Evolutionary conservation across 1,140 invertebrate species (phyloP).

Genomic region (Atta colombica): DNA sequence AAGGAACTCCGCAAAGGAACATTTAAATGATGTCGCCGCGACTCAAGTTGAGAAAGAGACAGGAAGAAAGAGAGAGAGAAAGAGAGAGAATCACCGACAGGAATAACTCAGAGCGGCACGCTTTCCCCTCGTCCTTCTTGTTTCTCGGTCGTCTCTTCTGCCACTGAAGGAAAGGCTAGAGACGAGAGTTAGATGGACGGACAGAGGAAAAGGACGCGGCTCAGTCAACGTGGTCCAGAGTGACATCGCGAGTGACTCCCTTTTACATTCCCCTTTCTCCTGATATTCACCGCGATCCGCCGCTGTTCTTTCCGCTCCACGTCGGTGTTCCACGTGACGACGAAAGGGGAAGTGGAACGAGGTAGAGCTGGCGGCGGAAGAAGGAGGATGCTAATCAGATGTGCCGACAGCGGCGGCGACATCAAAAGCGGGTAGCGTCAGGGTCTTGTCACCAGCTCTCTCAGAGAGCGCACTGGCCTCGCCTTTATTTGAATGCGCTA

Average conservation of each 20-base stretch:
- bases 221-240: constrained; percentile 77
- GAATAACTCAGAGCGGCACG: constrained; percentile 82
- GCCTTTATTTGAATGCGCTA: constrained; percentile 83
- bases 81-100: constrained; percentile 42
- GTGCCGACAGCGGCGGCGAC: constrained; percentile 84
- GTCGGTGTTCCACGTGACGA: constrained; percentile 31
- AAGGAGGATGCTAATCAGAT: constrained; percentile 86
- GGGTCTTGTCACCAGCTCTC: constrained; percentile 79
- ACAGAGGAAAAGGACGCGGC: constrained; percentile 76
- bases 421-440: constrained; percentile 84
- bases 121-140: constrained; percentile 51
- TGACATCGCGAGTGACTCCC: constrained; percentile 68
- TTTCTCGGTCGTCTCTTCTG: constrained; percentile 15
- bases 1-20: constrained; percentile 79
- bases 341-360: constrained; percentile 48
- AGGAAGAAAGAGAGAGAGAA: constrained; percentile 19
- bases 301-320: constrained; percentile 30
- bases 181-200: constrained; percentile 80
- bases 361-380: constrained; percentile 35
- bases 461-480: constrained; percentile 63
- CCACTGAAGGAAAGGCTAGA: constrained; percentile 73
- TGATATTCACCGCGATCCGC: constrained; percentile 47
- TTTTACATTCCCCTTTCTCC: constrained; percentile 37
- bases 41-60: constrained; percentile 66
- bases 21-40: constrained; percentile 86